Evolutionary conservation across 2,888 invertebrate genomes (phyloP).

Genomic region (Helicoverpa assulta): DNA sequence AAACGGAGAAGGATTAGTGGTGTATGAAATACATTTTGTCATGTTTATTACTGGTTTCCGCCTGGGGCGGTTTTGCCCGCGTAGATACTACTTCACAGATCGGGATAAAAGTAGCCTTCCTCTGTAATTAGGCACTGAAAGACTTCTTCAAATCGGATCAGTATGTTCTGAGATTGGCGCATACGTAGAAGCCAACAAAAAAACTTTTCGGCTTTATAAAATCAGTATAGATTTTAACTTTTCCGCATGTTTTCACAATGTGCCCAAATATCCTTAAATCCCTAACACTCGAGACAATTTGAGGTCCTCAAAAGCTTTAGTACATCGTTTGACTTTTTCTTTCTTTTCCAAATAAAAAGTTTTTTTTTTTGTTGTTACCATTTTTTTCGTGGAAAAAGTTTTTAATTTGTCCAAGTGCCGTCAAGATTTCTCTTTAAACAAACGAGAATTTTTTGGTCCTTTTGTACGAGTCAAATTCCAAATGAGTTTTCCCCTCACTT

Average conservation of each 20-base stretch:
- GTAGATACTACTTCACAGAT: too few relatives aligned
- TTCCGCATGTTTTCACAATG: conserved; percentile 38
- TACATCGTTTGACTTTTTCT: conserved; percentile 61
- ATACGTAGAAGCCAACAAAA: too few relatives aligned
- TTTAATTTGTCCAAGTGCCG: conserved; percentile 66
- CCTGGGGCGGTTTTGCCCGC: too few relatives aligned
- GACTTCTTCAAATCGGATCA: too few relatives aligned
- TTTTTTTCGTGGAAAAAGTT: conserved; percentile 58
- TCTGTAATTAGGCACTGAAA: too few relatives aligned
- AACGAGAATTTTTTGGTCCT: conserved; percentile 56
- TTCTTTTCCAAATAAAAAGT: conserved; percentile 55
- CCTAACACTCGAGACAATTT: conserved; percentile 60
- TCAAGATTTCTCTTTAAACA: conserved; percentile 65
- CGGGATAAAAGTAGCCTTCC: too few relatives aligned
- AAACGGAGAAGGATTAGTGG: background rate
- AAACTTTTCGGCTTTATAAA: too few relatives aligned
- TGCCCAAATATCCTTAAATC: conserved; percentile 42
- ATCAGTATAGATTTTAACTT: conserved; percentile 11
- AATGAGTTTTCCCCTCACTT: conserved; percentile 63
- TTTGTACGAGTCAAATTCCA: conserved; percentile 60
- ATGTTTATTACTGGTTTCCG: background rate
- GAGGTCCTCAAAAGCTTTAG: conserved; percentile 54
- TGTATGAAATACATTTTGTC: background rate
- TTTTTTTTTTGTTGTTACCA: conserved; percentile 56
- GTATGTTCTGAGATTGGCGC: too few relatives aligned